These are phyloP conservation scores for Poecilobothrus nobilitatus DNA, from an alignment of 2,888 invertebrate species.

Conservation along the genomic window DNA sequence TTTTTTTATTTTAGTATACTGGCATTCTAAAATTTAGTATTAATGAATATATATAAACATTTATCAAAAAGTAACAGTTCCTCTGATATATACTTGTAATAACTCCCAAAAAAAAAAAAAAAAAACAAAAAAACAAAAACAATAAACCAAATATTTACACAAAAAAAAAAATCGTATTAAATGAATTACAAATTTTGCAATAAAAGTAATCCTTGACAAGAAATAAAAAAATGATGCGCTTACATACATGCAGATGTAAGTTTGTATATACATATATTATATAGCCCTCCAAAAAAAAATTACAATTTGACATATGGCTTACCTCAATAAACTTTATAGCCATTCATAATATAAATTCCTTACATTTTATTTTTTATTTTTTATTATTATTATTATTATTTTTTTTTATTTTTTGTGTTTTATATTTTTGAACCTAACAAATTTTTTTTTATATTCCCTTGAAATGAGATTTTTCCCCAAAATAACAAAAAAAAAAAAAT, in stretches of 20 bases:
- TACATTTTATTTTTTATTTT: neutral
- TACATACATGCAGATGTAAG: too few species aligned
- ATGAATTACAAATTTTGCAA: neutral
- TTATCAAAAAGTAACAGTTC: too few species aligned
- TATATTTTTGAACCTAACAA: neutral
- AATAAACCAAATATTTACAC: too few species aligned
- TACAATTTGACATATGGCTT: conserved; percentile 1
- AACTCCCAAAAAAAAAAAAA: too few species aligned
- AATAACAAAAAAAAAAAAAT: too few species aligned
- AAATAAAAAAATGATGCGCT: neutral
- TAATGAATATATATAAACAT: too few species aligned
- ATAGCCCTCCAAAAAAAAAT: neutral
- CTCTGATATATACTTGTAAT: too few species aligned
- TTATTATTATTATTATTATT: neutral
- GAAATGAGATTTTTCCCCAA: neutral
- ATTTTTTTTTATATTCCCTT: neutral
- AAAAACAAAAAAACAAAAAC: too few species aligned
- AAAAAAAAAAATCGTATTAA: neutral
- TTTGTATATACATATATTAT: neutral
- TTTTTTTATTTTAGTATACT: too few species aligned
- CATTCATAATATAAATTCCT: conserved; percentile 1
- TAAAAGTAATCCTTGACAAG: neutral
- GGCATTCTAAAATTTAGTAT: too few species aligned
- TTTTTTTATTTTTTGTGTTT: neutral
- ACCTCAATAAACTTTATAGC: conserved; percentile 3